phyloP scores from a whole-genome alignment of 1,140 invertebrate species.

The Heliconius nattereri region DNA sequence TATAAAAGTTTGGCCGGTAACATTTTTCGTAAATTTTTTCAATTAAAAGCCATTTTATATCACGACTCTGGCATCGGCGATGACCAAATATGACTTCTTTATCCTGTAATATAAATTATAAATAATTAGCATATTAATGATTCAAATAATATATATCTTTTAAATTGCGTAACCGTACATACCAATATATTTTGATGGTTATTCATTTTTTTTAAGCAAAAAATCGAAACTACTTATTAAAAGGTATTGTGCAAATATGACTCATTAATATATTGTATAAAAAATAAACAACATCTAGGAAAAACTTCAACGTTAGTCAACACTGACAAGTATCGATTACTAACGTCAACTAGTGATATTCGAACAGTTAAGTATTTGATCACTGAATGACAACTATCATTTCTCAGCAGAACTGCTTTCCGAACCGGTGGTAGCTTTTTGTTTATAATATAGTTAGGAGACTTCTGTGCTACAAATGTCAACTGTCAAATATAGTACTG shows the following conservation, averaged over 20 bases:
- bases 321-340: too few species aligned
- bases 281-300: not conserved
- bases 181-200: not conserved
- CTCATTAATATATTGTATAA: not conserved
- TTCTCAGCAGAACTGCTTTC: too few species aligned
- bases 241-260: not conserved
- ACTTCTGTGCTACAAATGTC: too few species aligned
- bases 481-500: too few species aligned
- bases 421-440: too few species aligned
- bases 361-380: too few species aligned
- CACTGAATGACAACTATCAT: too few species aligned
- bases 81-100: constrained; percentile 50
- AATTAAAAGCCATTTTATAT: constrained; percentile 64
- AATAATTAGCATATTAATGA: not conserved
- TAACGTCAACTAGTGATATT: too few species aligned
- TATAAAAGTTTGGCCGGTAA: constrained; percentile 65
- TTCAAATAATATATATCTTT: not conserved
- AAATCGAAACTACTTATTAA: not conserved
- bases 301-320: too few species aligned
- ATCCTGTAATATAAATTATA: constrained; percentile 44
- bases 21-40: constrained; percentile 66
- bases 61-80: constrained; percentile 51
- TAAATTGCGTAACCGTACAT: not conserved
- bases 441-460: too few species aligned
- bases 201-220: not conserved